Evolutionary conservation across 2,888 invertebrate species (phyloP), one percentile per base, ranked within the genome.

Genomic region (Galeruca laticollis): DNA sequence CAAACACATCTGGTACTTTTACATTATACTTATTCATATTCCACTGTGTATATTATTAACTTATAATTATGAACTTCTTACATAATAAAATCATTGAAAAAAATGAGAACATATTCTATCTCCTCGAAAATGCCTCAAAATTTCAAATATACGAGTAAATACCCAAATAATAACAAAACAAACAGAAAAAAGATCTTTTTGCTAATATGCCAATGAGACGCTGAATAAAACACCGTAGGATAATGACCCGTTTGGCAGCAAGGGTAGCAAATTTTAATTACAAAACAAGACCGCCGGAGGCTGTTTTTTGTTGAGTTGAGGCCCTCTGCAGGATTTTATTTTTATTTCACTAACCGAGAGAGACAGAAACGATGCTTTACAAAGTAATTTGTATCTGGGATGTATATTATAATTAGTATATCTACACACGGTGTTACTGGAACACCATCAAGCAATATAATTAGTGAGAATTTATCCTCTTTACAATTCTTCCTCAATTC

Each of bases 241-340:
- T 72, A 67, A 72, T 72, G 69, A 72, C 69, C 56, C 67, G 67
- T 67, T 72, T 69, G 43, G 59, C 67, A 67, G 72, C 47, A 64
- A 69, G 72, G 67, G 69, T 72, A 69, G 69, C 69, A 56, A 72
- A 69, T 72, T 69, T 72, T 72, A 72, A 72, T 72, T 72, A 72
- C 69, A 69, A 66, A 69, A 69, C 72, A 72, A 69, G 67, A 64
- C 54, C 60, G 71, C 71, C 68, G 33, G 49, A 64, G 54, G 71
- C 68, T 56, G 60, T 71, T 71, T 66, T 68, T 71, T 70, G 71
- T 51, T 35, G 26, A 64, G 68, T 20, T 60, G 64, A 52, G 60
- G 26, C 15, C 43, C 40, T 57, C 61, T 59, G 63, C 31, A 20
- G 70, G 59, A 52, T 64, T 66, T 57, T 60, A 64, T 71, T 71